Conservation (phyloP, 2,797 vertebrate species). For the Onychomys arenicola region DNA sequence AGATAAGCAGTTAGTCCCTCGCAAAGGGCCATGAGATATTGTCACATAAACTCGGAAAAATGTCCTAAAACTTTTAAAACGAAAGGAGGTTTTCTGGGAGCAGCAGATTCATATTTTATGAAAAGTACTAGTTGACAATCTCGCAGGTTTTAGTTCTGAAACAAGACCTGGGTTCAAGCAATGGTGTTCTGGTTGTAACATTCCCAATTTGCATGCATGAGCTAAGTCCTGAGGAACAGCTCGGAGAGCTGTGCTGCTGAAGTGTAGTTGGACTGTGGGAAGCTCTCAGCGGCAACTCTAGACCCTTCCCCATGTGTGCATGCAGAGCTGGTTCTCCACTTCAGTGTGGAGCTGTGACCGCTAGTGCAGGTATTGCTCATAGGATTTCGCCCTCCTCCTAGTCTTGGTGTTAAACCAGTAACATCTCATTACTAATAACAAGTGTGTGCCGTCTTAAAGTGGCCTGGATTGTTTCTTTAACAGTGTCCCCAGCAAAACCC, state of each 20-base stretch:
- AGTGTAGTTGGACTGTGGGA: not conserved
- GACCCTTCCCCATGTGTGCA: fast-evolving
- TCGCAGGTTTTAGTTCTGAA: slow-evolving; percentile 27
- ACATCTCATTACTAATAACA: not conserved
- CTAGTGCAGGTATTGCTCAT: not conserved
- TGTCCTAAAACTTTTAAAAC: not conserved
- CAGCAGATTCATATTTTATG: slow-evolving; percentile 19
- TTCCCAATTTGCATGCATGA: not conserved
- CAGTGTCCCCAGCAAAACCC: not conserved
- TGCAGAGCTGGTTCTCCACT: not conserved
- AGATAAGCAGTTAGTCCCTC: not conserved
- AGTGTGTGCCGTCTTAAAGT: not conserved
- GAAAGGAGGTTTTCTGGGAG: not conserved
- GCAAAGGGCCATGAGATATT: not conserved
- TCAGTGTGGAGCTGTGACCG: not conserved
- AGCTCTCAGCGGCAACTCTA: not conserved
- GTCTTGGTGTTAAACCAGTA: not conserved
- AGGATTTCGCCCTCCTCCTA: not conserved
- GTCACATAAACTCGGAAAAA: not conserved
- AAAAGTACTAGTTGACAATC: not conserved
- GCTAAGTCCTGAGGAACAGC: not conserved
- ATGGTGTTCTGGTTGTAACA: not conserved
- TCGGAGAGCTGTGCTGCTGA: no score
- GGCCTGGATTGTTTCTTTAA: not conserved
- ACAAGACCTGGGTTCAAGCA: not conserved